Base-by-base conservation (phyloP, 2,888 invertebrate species). In the Cosmorhoe ocellata region DNA sequence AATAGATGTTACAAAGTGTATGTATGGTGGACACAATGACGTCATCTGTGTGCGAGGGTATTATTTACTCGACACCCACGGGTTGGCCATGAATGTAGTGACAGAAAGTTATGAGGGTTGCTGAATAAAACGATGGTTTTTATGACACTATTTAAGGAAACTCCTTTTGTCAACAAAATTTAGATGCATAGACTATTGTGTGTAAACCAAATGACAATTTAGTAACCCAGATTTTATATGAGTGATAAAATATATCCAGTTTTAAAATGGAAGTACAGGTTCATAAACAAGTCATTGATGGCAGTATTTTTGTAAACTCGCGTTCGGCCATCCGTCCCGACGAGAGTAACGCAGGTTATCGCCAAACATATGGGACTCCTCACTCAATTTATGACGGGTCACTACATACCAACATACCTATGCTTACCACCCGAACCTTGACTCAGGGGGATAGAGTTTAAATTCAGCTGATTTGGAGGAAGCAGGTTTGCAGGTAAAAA, bases 291-390 rank as follows among this genome's bases (percentile, higher is more conserved):
- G 48, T 42, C 41, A 48, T 42, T 27, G 37, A 18, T 38, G 32
- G 27, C 52, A 33, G 66, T 69, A 71, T 67, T 70, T 71, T 68
- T 64, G 59, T 48, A 60, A 58, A 63, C 62, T 67, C 66, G 56
- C 59, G 59, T 52, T 59, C 50, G 55, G 61, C 66, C 71, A 74
- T 77, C 51, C 74, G 66, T 71, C 66, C 28, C 58, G 44, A 51
- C 57, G 67, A 78, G 79, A 79, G 78, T 78, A 74, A 79, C 72
- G 67, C 47, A 64, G 75, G 81, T 73, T 74, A 79, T 77, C 73
- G 67, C 67, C 48, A 56, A 78, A 82, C 77, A 69, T 77, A 81
- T 81, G 73, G 75, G 61, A 69, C 71, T 69, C 67, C 65, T 55
- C 52, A 57, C 53, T 56, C 64, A 71, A 82, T 82, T 82, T 81